Evolutionary conservation across 2,888 invertebrate species (phyloP).

Genomic region (Mythimna ferrago): DNA sequence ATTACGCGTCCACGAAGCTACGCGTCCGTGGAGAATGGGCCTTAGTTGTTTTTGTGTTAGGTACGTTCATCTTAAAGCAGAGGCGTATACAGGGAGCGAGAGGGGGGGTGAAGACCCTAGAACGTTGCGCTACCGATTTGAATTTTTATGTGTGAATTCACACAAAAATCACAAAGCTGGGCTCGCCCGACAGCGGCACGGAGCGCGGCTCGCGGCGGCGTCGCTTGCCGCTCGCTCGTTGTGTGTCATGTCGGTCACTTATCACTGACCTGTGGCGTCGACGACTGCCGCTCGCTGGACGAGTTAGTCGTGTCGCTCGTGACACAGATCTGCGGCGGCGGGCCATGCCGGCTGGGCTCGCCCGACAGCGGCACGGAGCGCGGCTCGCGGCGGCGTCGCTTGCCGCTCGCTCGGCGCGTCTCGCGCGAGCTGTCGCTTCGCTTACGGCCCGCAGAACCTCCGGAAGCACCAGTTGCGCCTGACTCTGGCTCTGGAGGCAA

Average conservation of each 20-base stretch:
- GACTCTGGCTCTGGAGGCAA: constrained; percentile 63
- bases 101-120: no score
- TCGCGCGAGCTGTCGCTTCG: constrained; percentile 69
- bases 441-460: constrained; percentile 69
- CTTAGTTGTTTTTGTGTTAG: no score
- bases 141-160: no score
- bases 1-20: no score
- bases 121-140: no score
- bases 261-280: constrained; percentile 7
- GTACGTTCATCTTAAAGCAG: no score
- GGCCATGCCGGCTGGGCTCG: constrained; percentile 79
- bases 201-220: neutral
- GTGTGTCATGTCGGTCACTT: neutral
- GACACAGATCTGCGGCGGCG: constrained; percentile 72
- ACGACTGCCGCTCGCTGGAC: neutral
- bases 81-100: no score
- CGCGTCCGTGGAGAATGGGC: no score
- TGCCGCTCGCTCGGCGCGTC: constrained; percentile 66
- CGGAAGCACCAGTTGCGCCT: constrained; percentile 55
- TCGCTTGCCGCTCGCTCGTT: neutral
- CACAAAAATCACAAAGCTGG: no score
- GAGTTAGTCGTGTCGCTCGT: neutral
- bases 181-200: no score
- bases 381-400: constrained; percentile 79
- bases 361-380: constrained; percentile 83